Evolutionary conservation across 2,113 vertebrate genomes (phyloP), one percentile per base, ranked within the genome.

Genomic region (Athene noctua): DNA sequence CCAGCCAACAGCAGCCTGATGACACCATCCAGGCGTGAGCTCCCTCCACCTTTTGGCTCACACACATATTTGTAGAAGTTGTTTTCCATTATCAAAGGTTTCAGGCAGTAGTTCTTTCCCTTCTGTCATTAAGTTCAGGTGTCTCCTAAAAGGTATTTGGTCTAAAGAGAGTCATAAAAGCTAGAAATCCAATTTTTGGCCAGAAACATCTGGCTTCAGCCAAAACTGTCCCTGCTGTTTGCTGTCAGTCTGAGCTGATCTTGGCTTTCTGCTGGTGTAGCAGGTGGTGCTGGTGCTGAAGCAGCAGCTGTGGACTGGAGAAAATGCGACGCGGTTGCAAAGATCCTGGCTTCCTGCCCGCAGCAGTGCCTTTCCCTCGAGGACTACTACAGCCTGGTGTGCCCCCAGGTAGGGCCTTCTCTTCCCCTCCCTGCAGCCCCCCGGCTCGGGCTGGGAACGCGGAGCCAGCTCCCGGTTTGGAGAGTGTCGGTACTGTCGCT

Each of bases 311-410:
- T 98, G 23, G 99, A 99, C 97, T 99, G 99, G 99, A 99, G 96
- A 90, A 99, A 98, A 80, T 99, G 99, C 15, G 99, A 99, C 10
- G 55, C 92, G 32, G 98, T 99, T 27, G 99, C 99, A 40, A 98
- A 97, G 97, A 98, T 99, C 90, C 96, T 99, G 95, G 98, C 98
- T 4, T 98, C 99, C n/a, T 99, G 99, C 88, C 99, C 99, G 19
- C 99, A 99, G 89, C 99, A 99, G 96, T 99, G 98, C 22, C 94
- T 98, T 36, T 99, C 99, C 71, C 96, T 97, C 3, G 98, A 99
- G 66, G 94, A 90, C 73, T 99, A 99, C 97, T 99, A 99, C 92
- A 95, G 62, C 27, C 97, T 97, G 80, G 98, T 99, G 81, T 99
- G 99, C 96, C 99, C 99, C 18, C 99, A 99, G 99, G 99, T 99